Percentiles rank a stretch among this genome's conserved stretches.
phyloP scores from a whole-genome alignment of 2,113 vertebrate genomes.

The Rhinoptilus africanus region DNA sequence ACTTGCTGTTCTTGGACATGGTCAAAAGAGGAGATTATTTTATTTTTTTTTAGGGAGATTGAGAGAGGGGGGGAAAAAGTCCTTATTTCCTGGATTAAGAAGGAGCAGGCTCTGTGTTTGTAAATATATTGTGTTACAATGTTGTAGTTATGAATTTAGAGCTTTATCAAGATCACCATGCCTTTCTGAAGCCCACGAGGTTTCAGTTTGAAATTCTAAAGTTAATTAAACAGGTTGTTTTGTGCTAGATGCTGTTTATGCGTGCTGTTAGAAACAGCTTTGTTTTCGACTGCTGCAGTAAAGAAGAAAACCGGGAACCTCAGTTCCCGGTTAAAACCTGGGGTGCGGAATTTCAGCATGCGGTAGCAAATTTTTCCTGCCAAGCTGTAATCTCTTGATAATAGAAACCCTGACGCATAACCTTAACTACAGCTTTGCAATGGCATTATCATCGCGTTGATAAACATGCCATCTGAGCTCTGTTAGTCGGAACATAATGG shows the following conservation, averaged over 20 bases:
- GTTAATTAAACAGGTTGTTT: neutral
- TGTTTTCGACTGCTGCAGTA: neutral
- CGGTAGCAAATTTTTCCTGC: neutral
- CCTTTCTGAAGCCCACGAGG: neutral
- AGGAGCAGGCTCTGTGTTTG: neutral
- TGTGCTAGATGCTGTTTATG: neutral
- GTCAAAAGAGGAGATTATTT: neutral
- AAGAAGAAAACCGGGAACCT: neutral
- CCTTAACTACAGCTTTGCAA: constrained; percentile 6
- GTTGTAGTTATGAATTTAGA: neutral
- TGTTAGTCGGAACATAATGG: constrained; percentile 38
- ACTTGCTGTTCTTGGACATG: neutral
- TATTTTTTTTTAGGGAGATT: neutral
- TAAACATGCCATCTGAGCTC: constrained; percentile 59
- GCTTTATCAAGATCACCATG: neutral
- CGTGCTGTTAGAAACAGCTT: neutral
- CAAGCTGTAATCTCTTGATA: constrained; percentile 29
- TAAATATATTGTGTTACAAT: neutral
- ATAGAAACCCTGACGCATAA: constrained; percentile 41
- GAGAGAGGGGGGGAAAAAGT: neutral
- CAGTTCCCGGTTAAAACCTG: neutral
- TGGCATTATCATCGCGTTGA: constrained; percentile 35
- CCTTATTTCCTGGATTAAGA: neutral
- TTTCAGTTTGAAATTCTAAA: neutral
- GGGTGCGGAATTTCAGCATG: neutral